phyloP scores from a whole-genome alignment of 2,113 vertebrate species.

The Onychorhynchus coronatus region DNA sequence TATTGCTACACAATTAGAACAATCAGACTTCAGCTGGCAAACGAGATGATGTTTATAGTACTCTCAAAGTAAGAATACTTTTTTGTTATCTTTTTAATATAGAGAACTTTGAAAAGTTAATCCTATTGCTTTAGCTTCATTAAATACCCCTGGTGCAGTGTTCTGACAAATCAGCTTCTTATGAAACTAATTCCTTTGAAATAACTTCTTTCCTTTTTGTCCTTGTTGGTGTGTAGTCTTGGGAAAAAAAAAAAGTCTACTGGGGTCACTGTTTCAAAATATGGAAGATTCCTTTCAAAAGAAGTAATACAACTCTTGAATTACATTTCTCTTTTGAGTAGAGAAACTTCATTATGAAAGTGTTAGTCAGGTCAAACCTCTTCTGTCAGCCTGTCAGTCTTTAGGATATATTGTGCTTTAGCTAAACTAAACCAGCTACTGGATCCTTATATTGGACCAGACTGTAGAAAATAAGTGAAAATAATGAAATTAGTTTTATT shows the following conservation, averaged over 20 bases:
- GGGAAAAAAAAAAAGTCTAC: neutral
- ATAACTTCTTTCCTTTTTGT: conserved; percentile 5
- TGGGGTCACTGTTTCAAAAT: conserved; percentile 15
- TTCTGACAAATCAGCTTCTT: neutral
- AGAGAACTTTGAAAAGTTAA: neutral
- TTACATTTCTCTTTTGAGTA: conserved; percentile 28
- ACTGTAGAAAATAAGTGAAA: neutral
- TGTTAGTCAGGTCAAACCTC: conserved; percentile 28
- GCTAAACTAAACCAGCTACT: neutral
- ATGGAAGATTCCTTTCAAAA: conserved; percentile 1
- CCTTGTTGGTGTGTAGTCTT: neutral
- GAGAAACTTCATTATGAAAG: conserved; percentile 43
- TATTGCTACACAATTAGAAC: neutral
- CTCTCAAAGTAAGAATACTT: neutral
- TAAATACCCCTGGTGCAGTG: neutral
- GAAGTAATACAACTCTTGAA: neutral
- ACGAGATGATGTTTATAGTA: neutral
- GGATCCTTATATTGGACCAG: neutral
- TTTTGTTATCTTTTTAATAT: neutral
- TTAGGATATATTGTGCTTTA: neutral
- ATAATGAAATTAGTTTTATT: neutral
- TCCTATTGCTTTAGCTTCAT: neutral
- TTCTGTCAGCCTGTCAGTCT: conserved; percentile 42
- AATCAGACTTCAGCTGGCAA: neutral
- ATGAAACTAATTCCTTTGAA: conserved; percentile 13